Evolutionary conservation across 2,888 invertebrate genomes (phyloP).

Genomic region (Papilio demoleus): DNA sequence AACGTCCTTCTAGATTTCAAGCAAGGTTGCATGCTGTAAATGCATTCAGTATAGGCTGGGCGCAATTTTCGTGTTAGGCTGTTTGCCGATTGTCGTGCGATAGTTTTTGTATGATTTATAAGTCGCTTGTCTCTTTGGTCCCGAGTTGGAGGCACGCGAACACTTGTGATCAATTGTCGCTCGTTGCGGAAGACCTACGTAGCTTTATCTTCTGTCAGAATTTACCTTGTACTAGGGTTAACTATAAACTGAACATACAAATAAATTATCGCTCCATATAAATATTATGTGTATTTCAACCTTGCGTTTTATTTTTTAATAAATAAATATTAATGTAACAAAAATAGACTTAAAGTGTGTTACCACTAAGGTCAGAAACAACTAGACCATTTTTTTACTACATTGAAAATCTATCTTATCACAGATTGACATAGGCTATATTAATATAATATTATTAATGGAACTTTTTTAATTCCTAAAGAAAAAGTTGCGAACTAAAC

Average conservation of each 20-base stretch:
- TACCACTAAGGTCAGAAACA: too few relatives aligned
- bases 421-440: too few relatives aligned
- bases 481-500: too few relatives aligned
- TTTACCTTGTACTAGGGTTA: conserved; percentile 30
- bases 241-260: conserved; percentile 1
- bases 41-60: conserved; percentile 70
- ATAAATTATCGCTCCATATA: neutral
- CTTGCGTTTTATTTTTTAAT: neutral
- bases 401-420: too few relatives aligned
- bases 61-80: conserved; percentile 77
- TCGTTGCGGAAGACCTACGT: conserved; percentile 41
- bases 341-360: too few relatives aligned
- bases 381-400: too few relatives aligned
- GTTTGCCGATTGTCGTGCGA: conserved; percentile 68
- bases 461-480: too few relatives aligned
- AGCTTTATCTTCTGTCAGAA: conserved; percentile 27
- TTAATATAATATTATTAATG: too few relatives aligned
- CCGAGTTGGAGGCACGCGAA: conserved; percentile 62
- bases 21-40: conserved; percentile 70
- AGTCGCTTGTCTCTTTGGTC: conserved; percentile 48
- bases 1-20: conserved; percentile 55
- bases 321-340: neutral
- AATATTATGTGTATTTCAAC: neutral
- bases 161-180: conserved; percentile 71
- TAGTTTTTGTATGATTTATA: conserved; percentile 71